phyloP scores from a whole-genome alignment of 1,140 invertebrate genomes.

The Drosophila eugracilis region DNA sequence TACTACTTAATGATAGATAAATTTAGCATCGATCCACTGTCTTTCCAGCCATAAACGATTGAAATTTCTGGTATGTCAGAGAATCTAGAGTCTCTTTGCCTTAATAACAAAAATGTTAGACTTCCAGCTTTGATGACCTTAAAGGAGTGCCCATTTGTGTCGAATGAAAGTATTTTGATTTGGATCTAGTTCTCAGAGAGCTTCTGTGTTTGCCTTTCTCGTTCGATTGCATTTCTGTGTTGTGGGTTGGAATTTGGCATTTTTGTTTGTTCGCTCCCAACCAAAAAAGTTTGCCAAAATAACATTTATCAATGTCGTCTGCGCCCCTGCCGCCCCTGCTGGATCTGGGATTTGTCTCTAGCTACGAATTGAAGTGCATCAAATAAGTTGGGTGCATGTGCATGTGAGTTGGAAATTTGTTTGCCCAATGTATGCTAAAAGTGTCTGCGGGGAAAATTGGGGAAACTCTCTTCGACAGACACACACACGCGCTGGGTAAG shows the following conservation, averaged over 20 bases:
- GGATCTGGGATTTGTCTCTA: slow-evolving; percentile 15
- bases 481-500: slow-evolving; percentile 41
- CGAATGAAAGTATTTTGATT: slow-evolving; percentile 2
- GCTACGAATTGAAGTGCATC: slow-evolving; percentile 55
- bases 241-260: slow-evolving; percentile 12
- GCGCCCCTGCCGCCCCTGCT: background rate
- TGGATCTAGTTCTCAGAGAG: background rate
- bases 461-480: slow-evolving; percentile 4
- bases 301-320: slow-evolving; percentile 66
- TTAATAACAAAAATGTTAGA: background rate
- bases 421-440: slow-evolving; percentile 30
- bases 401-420: slow-evolving; percentile 64
- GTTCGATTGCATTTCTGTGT: slow-evolving; percentile 20
- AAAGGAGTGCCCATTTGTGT: slow-evolving; percentile 1
- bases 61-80: background rate
- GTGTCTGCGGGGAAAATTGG: slow-evolving; percentile 21
- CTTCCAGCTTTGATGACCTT: background rate
- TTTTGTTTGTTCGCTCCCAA: slow-evolving; percentile 15
- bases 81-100: background rate
- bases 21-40: background rate
- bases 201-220: slow-evolving; percentile 1
- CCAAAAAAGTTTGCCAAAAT: slow-evolving; percentile 51
- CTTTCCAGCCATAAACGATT: background rate
- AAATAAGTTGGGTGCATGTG: slow-evolving; percentile 55
- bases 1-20: too few species aligned